phyloP scores from a whole-genome alignment of 2,113 vertebrate genomes.

The Lonchura striata region DNA sequence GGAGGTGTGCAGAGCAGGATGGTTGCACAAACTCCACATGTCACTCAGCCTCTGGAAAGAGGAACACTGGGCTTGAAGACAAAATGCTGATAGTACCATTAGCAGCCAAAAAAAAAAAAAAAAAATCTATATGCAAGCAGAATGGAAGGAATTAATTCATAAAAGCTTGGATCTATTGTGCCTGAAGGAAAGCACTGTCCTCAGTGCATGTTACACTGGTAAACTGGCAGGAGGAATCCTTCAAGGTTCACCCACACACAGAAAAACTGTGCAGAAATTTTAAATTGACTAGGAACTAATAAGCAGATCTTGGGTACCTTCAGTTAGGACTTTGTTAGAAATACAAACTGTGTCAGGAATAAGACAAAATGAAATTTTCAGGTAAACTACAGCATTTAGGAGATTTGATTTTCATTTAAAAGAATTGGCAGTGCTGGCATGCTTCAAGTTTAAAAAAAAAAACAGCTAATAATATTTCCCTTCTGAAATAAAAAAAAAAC shows the following conservation, averaged over 20 bases:
- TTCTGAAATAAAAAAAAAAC: not conserved
- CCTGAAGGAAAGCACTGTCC: conserved; percentile 26
- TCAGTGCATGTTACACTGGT: not conserved
- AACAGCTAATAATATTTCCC: not conserved
- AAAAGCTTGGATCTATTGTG: not conserved
- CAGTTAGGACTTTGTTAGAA: not conserved
- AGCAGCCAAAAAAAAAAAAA: not conserved
- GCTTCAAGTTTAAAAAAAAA: not conserved
- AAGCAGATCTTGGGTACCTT: not conserved
- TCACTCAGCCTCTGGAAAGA: not conserved
- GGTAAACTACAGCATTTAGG: not conserved
- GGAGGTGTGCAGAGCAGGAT: not conserved
- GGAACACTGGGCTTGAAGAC: not conserved
- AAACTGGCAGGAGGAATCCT: not conserved
- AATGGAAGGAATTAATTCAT: conserved; percentile 8
- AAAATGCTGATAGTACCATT: not conserved
- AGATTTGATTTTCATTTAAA: not conserved
- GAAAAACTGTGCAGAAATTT: not conserved
- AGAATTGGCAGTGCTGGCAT: not conserved
- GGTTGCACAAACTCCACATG: not conserved
- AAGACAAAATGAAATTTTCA: not conserved
- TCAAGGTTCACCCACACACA: not conserved
- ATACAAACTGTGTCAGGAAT: not conserved
- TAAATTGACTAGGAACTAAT: not conserved
- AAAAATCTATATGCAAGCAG: not conserved